Conservation (phyloP, 2,113 vertebrate species). For the Glaucidium brasilianum region DNA sequence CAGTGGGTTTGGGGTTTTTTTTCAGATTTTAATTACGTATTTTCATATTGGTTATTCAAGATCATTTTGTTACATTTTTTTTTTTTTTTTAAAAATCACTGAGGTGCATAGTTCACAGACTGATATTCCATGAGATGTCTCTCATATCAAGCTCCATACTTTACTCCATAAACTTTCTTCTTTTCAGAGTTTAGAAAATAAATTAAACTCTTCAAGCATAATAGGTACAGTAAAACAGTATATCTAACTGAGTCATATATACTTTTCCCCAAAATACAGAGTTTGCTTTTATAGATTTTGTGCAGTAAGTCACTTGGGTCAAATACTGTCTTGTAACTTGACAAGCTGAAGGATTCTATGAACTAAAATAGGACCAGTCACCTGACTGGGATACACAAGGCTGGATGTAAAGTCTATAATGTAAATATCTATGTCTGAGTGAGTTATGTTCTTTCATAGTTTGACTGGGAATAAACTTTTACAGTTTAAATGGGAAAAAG, state of each 20-base stretch:
- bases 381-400: background rate
- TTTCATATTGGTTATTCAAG: background rate
- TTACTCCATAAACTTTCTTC: background rate
- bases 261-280: background rate
- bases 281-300: background rate
- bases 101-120: rapidly evolving
- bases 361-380: background rate
- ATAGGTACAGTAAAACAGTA: background rate
- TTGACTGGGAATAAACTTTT: background rate
- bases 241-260: background rate
- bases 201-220: background rate
- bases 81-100: background rate
- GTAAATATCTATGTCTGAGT: background rate
- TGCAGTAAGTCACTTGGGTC: background rate
- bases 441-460: background rate
- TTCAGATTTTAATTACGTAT: background rate
- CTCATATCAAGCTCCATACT: background rate
- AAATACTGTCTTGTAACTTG: background rate
- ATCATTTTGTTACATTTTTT: background rate
- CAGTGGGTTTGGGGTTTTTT: rapidly evolving
- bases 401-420: background rate
- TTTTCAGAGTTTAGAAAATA: background rate
- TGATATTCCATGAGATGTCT: background rate
- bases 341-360: background rate
- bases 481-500: background rate